A percentile compares a stretch with the other conserved stretches of the same genome.
Conservation (phyloP, 53 echinoderm and acorn worm genomes). For the Stichopus horrens region DNA sequence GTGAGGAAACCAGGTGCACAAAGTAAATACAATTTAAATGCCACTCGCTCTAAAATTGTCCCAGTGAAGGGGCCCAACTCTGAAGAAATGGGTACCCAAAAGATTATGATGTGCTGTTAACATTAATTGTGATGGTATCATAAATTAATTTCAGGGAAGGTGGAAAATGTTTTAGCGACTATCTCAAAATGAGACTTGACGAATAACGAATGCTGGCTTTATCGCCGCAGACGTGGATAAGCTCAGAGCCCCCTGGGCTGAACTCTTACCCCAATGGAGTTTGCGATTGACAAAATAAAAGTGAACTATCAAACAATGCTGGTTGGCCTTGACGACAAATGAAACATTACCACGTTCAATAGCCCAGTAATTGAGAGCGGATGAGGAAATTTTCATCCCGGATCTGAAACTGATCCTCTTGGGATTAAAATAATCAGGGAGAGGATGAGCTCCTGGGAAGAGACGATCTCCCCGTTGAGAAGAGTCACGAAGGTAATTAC, state of each 20-base stretch:
- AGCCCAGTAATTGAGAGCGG: background rate
- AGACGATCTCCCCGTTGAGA: no score
- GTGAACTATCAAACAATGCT: background rate
- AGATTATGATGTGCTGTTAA: background rate
- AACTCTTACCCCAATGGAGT: background rate
- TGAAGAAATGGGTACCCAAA: background rate
- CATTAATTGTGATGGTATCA: background rate
- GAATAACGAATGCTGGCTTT: background rate
- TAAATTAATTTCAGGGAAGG: background rate
- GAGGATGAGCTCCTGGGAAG: background rate
- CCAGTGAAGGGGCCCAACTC: constrained; percentile 1
- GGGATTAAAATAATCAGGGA: background rate
- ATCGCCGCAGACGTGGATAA: background rate
- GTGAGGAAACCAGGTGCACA: constrained; percentile 14
- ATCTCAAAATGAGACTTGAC: background rate
- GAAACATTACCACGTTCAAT: background rate
- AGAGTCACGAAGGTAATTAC: no score
- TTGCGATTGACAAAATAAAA: background rate
- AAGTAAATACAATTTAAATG: constrained; percentile 14
- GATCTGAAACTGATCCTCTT: background rate
- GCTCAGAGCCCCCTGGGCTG: background rate
- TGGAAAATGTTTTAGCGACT: background rate
- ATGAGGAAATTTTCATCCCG: background rate
- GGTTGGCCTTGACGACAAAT: background rate
- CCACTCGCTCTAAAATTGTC: constrained; percentile 2